These are phyloP conservation scores for Petrophora chlorosata DNA, from an alignment of 2,888 invertebrate genomes.

Conservation along the genomic window DNA sequence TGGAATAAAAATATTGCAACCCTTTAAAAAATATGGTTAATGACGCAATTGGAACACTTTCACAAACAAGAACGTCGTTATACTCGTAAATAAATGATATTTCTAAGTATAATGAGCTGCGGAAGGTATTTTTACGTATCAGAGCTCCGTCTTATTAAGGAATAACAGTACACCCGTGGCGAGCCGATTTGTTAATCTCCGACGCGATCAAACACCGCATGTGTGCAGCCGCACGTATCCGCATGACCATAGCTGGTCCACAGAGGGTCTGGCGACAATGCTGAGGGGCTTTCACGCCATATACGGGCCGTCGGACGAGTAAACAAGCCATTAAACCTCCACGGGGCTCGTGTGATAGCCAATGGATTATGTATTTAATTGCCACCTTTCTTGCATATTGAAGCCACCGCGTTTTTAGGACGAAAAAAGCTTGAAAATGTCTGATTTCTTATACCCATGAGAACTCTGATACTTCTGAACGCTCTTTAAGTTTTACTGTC, in stretches of 20 bases:
- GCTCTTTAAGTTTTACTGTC: no score
- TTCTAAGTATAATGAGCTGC: background rate
- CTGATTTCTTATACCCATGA: no score
- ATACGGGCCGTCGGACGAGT: conserved; percentile 68
- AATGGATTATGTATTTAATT: conserved; percentile 77
- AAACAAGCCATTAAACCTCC: conserved; percentile 74
- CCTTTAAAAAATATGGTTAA: no score
- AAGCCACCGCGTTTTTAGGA: conserved; percentile 44
- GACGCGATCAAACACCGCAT: conserved; percentile 53
- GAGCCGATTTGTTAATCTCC: conserved; percentile 51
- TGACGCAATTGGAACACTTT: no score
- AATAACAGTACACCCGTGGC: conserved; percentile 32
- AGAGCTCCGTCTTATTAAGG: conserved; percentile 13
- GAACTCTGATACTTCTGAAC: no score
- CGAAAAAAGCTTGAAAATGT: conserved; percentile 10
- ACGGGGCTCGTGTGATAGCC: conserved; percentile 64
- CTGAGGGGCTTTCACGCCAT: conserved; percentile 79
- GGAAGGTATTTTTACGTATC: background rate
- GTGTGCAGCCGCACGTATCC: conserved; percentile 61
- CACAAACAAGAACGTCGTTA: no score
- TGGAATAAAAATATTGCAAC: no score
- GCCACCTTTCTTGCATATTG: conserved; percentile 63
- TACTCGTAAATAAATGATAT: background rate
- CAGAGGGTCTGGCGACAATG: conserved; percentile 72
- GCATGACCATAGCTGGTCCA: conserved; percentile 58